Conservation (phyloP, 2,888 invertebrate species). For the Mesorhabditis belari region DNA sequence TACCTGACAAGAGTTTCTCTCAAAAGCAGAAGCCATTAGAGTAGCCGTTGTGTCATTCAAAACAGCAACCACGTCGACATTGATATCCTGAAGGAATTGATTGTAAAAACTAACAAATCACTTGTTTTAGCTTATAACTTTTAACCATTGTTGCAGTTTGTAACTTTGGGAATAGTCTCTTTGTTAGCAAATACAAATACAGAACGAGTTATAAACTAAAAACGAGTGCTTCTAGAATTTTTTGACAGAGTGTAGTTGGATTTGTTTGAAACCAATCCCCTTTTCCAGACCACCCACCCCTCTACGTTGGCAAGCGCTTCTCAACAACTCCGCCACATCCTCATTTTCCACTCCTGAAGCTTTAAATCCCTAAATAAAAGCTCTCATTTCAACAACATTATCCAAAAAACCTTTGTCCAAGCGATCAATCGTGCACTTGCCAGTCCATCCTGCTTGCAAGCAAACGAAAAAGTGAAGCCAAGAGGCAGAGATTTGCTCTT, state of each 20-base stretch:
- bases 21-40: conserved; percentile 95
- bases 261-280: no score
- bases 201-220: background rate
- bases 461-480: conserved; percentile 61
- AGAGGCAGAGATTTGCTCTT: conserved; percentile 54
- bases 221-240: no score
- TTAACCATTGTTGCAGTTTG: no score
- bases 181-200: no score
- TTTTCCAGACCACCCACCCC: conserved; percentile 31
- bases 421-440: conserved; percentile 53
- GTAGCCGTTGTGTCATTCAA: conserved; percentile 95
- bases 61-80: conserved; percentile 86
- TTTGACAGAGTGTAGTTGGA: no score
- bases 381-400: no score
- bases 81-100: conserved; percentile 65
- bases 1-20: conserved; percentile 62
- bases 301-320: conserved; percentile 56
- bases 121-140: no score
- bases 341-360: conserved; percentile 58
- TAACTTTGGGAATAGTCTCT: no score
- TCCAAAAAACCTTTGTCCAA: conserved; percentile 59
- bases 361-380: conserved; percentile 55
- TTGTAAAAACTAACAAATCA: no score
- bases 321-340: conserved; percentile 57
- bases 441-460: conserved; percentile 54